A percentile compares a stretch with the other conserved stretches of the same genome.
Conservation (phyloP, 2,797 vertebrate species). For the Typhlichthys subterraneus region DNA sequence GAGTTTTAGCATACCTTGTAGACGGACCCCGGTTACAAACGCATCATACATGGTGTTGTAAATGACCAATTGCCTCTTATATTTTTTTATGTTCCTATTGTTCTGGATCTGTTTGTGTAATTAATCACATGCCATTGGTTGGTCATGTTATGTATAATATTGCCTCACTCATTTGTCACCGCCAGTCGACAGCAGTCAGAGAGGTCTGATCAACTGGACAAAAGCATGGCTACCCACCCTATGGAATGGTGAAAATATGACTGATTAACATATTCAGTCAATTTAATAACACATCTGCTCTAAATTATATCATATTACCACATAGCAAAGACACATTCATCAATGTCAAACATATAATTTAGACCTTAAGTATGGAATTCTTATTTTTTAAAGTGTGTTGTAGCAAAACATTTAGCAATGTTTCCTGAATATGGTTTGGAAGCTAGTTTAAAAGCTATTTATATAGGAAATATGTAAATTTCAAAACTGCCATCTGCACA, state of each 20-base stretch:
- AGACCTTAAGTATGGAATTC: conserved; percentile 3
- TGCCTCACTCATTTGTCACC: conserved; percentile 49
- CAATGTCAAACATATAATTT: conserved; percentile 33
- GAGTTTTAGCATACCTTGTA: no score
- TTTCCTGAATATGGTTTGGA: neutral
- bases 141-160: conserved; percentile 19
- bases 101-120: conserved; percentile 32
- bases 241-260: conserved; percentile 23
- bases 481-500: no score
- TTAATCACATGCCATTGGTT: conserved; percentile 30
- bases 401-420: neutral
- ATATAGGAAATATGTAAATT: neutral
- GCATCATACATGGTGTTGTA: no score
- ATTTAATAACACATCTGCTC: conserved; percentile 39
- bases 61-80: neutral
- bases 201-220: conserved; percentile 38
- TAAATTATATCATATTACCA: conserved; percentile 33
- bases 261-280: conserved; percentile 42
- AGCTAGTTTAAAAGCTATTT: conserved; percentile 3
- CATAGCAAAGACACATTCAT: conserved; percentile 27
- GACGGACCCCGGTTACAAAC: no score
- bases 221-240: conserved; percentile 17
- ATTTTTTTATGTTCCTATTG: neutral
- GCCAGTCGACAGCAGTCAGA: conserved; percentile 28
- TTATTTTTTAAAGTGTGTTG: neutral